Percentiles rank a stretch among this genome's conserved stretches.
Conservation (phyloP, 2,113 vertebrate genomes). For the Chionomys nivalis region DNA sequence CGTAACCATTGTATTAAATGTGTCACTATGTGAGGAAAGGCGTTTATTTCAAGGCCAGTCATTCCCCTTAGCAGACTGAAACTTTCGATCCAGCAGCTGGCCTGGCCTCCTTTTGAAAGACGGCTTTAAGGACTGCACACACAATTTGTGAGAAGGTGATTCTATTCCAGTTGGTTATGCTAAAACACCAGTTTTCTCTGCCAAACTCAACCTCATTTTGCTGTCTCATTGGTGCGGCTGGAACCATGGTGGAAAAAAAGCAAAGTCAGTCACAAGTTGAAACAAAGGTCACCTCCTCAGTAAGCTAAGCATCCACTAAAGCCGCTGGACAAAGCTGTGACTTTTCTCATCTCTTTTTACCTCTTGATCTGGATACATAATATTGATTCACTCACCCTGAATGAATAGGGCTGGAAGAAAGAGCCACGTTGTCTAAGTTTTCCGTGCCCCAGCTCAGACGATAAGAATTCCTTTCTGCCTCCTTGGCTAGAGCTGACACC, state of each 20-base stretch:
- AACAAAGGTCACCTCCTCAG: slow-evolving; percentile 64
- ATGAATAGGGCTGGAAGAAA: slow-evolving; percentile 96
- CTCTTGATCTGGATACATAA: slow-evolving; percentile 68
- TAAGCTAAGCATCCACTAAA: slow-evolving; percentile 67
- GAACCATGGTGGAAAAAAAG: slow-evolving; percentile 20
- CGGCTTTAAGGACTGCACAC: not conserved
- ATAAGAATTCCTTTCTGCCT: slow-evolving; percentile 92
- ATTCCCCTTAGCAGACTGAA: not conserved
- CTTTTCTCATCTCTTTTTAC: slow-evolving; percentile 46
- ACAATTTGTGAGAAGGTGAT: not conserved
- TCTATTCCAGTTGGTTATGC: not conserved
- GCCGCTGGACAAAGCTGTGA: slow-evolving; percentile 64
- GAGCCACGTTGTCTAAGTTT: slow-evolving; percentile 96
- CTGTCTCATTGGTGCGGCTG: not conserved
- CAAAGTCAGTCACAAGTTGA: slow-evolving; percentile 57
- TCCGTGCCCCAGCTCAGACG: slow-evolving; percentile 95
- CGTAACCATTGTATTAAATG: not conserved
- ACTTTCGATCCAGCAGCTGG: slow-evolving; percentile 32
- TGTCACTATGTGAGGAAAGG: not conserved
- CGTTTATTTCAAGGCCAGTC: not conserved
- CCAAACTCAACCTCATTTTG: not conserved
- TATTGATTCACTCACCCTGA: slow-evolving; percentile 92
- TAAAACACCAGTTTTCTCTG: not conserved
- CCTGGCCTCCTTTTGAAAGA: not conserved
- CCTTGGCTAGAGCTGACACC: slow-evolving; percentile 90